Evolutionary conservation across 2,888 invertebrate species (phyloP).

Genomic region (Desoria tigrina): DNA sequence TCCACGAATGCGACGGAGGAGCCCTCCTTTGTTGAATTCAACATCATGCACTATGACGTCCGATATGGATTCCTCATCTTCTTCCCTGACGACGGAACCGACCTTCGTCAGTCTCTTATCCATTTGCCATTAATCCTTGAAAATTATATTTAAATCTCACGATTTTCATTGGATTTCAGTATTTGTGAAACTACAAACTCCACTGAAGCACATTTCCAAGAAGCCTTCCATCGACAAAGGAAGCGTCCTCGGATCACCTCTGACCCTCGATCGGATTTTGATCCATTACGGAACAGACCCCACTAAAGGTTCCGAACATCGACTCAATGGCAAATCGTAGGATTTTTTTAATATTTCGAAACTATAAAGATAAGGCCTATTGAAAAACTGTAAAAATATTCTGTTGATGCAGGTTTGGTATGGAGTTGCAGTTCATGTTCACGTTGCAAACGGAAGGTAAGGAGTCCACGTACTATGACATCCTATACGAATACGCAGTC

Average conservation of each 20-base stretch:
- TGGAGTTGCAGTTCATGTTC: slow-evolving; percentile 27
- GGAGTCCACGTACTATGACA: neutral
- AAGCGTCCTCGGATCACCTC: neutral
- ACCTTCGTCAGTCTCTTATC: slow-evolving; percentile 19
- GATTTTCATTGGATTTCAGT: too few species aligned
- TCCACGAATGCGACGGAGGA: slow-evolving; percentile 12
- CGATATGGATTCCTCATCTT: slow-evolving; percentile 30
- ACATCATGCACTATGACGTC: slow-evolving; percentile 16
- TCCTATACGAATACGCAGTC: neutral
- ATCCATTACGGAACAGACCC: slow-evolving; percentile 13
- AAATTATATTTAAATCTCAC: too few species aligned
- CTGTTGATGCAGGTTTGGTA: slow-evolving; percentile 18
- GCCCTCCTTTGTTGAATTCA: slow-evolving; percentile 6
- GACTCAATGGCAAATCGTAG: slow-evolving; percentile 14
- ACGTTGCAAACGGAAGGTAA: neutral
- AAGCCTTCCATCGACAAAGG: slow-evolving; percentile 22
- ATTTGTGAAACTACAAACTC: slow-evolving; percentile 23
- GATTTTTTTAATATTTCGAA: neutral
- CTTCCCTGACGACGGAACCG: slow-evolving; percentile 29
- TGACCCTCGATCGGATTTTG: slow-evolving; percentile 16
- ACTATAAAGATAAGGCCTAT: neutral
- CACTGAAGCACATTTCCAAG: neutral
- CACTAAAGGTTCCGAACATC: slow-evolving; percentile 16
- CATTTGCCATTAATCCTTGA: too few species aligned
- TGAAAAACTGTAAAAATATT: too few species aligned